These are phyloP conservation scores for Autographa pulchrina DNA, from an alignment of 2,888 invertebrate species.

Conservation along the genomic window DNA sequence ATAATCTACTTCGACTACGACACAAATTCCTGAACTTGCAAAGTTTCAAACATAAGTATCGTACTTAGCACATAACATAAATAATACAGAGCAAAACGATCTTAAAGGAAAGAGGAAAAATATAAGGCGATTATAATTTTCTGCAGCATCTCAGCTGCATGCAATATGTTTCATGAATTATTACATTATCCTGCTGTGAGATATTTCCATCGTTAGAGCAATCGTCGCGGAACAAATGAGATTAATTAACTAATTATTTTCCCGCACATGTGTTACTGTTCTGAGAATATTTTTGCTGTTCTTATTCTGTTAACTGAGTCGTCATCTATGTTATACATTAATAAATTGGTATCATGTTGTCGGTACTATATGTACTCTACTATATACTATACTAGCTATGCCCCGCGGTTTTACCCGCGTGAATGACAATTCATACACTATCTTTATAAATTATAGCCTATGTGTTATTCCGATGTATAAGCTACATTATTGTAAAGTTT, in stretches of 20 bases:
- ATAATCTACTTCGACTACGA: no score
- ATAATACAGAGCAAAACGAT: neutral
- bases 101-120: neutral
- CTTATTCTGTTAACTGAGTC: constrained; percentile 1
- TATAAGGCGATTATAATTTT: neutral
- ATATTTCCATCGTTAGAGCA: constrained; percentile 32
- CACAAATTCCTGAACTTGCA: no score
- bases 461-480: no score
- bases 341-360: no score
- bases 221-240: constrained; percentile 31
- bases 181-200: constrained; percentile 27
- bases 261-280: constrained; percentile 24
- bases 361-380: no score
- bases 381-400: no score
- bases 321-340: neutral
- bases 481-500: no score
- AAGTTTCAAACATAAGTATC: no score
- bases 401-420: no score
- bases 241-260: constrained; percentile 44
- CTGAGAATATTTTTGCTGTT: neutral
- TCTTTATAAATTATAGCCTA: no score
- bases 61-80: neutral
- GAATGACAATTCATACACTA: no score
- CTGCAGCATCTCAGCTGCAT: neutral
- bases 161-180: constrained; percentile 18